phyloP scores from a whole-genome alignment of 2,888 invertebrate species.

The Diaprepes abbreviatus region DNA sequence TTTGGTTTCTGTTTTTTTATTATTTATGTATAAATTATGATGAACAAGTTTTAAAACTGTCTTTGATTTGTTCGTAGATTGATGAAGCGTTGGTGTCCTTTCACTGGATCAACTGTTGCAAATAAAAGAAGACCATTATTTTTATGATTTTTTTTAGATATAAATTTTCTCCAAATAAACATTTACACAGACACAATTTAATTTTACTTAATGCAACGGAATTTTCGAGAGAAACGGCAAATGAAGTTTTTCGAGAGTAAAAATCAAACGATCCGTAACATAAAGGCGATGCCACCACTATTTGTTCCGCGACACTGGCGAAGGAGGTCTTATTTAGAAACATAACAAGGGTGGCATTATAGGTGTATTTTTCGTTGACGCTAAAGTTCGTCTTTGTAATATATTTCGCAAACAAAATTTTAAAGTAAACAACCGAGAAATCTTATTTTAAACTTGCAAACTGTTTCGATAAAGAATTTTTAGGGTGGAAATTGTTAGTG shows the following conservation, averaged over 20 bases:
- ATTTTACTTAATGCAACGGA: background rate
- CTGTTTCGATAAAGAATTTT: background rate
- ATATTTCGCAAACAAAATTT: conserved; percentile 11
- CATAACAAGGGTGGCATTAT: conserved; percentile 19
- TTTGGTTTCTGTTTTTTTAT: too few species aligned
- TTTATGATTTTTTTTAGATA: too few species aligned
- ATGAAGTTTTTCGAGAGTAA: conserved; percentile 13
- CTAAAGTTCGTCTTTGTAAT: conserved; percentile 18
- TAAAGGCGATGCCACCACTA: conserved; percentile 14
- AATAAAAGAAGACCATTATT: too few species aligned
- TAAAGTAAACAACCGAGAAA: conserved; percentile 4
- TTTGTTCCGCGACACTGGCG: conserved; percentile 22
- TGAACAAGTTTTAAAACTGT: too few species aligned
- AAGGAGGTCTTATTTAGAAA: conserved; percentile 21
- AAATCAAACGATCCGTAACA: conserved; percentile 26
- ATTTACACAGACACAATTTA: background rate
- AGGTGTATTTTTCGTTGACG: conserved; percentile 7
- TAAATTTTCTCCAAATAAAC: too few species aligned
- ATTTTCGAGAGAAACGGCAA: background rate
- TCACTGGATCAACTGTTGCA: too few species aligned
- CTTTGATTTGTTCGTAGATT: too few species aligned
- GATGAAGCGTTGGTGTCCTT: too few species aligned
- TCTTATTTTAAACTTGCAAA: conserved; percentile 9
- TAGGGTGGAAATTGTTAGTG: background rate
- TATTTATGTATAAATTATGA: too few species aligned